These are phyloP conservation scores for Eupelmus urozonus DNA, from an alignment of 2,888 invertebrate species.

Conservation along the genomic window DNA sequence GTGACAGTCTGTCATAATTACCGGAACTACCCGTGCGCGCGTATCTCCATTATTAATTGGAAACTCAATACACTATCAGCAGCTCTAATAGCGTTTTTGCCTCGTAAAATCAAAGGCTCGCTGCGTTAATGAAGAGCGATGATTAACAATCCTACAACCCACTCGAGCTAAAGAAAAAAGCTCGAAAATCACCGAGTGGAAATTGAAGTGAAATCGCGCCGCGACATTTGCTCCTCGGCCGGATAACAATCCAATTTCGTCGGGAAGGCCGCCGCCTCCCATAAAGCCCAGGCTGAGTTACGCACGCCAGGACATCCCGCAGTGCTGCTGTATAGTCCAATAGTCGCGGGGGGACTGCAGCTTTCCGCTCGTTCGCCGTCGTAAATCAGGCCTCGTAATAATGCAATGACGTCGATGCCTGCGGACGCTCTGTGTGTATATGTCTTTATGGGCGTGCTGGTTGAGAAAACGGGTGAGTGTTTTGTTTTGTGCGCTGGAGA, in stretches of 20 bases:
- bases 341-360: neutral
- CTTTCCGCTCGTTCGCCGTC: neutral
- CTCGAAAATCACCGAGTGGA: slow-evolving; percentile 12
- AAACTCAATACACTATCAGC: too few relatives aligned
- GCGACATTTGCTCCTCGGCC: slow-evolving; percentile 18
- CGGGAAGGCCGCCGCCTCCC: neutral
- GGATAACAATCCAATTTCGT: slow-evolving; percentile 46
- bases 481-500: too few relatives aligned
- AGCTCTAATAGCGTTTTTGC: too few relatives aligned
- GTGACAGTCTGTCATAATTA: too few relatives aligned
- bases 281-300: neutral
- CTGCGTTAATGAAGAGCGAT: neutral
- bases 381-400: slow-evolving; percentile 44
- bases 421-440: too few relatives aligned
- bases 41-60: too few relatives aligned
- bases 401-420: slow-evolving; percentile 35
- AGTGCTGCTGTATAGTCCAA: slow-evolving; percentile 2
- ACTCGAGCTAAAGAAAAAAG: neutral
- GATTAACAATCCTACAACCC: neutral
- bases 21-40: too few relatives aligned
- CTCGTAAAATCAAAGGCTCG: neutral
- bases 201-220: slow-evolving; percentile 38
- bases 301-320: neutral
- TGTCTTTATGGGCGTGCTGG: too few relatives aligned
- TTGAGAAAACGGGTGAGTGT: too few relatives aligned